These are phyloP conservation scores for Caenorhabditis sp. DNA, from an alignment of 2,888 invertebrate species.

Conservation along the genomic window DNA sequence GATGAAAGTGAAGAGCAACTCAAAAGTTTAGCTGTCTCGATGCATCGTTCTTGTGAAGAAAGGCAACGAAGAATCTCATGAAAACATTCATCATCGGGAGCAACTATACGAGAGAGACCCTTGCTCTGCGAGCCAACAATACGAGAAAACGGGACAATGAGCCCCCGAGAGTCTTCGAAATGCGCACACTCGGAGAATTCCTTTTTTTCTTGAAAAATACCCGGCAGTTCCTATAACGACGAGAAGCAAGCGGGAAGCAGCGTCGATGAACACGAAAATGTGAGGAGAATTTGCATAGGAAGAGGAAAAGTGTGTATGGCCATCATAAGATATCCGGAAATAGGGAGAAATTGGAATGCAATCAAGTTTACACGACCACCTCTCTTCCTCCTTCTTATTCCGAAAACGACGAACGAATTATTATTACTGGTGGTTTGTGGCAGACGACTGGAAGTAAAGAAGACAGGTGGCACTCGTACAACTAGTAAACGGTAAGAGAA, in stretches of 20 bases:
- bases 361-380: constrained; percentile 47
- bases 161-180: constrained; percentile 48
- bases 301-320: constrained; percentile 48
- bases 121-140: constrained; percentile 42
- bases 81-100: constrained; percentile 62
- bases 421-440: constrained; percentile 44
- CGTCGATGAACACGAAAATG: constrained; percentile 55
- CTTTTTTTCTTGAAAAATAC: constrained; percentile 20
- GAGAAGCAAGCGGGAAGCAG: constrained; percentile 1
- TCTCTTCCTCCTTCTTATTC: constrained; percentile 6
- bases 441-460: constrained; percentile 37
- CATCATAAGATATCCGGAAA: constrained; percentile 61
- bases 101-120: constrained; percentile 51
- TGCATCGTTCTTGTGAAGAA: constrained; percentile 7
- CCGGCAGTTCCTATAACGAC: constrained; percentile 57
- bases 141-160: constrained; percentile 56
- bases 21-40: constrained; percentile 35
- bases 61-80: constrained; percentile 44
- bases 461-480: constrained; percentile 46
- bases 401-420: constrained; percentile 33
- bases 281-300: constrained; percentile 51
- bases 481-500: constrained; percentile 46
- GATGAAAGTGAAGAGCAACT: constrained; percentile 30
- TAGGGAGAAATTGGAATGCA: constrained; percentile 37
- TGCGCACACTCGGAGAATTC: constrained; percentile 21